Conservation (phyloP, 2,113 vertebrate species). For the Hyla sarda region DNA sequence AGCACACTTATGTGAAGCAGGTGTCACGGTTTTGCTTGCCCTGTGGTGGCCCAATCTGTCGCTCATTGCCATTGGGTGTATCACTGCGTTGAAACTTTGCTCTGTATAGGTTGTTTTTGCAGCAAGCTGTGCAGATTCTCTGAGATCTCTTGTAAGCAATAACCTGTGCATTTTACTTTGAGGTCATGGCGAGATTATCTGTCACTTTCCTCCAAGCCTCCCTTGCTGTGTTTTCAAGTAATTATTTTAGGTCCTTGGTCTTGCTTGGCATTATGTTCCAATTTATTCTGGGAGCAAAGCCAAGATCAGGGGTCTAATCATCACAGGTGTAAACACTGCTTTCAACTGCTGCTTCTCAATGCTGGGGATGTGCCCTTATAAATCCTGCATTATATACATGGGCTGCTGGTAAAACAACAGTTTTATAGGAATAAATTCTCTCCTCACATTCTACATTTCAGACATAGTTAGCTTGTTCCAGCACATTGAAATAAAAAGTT, state of each 20-base stretch:
- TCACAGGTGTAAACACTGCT: slow-evolving; percentile 52
- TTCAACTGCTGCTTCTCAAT: slow-evolving; percentile 32
- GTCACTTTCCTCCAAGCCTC: slow-evolving; percentile 39
- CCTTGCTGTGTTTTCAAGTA: slow-evolving; percentile 51
- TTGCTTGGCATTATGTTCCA: slow-evolving; percentile 55
- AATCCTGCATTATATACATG: background rate
- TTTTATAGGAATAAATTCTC: background rate
- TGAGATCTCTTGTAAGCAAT: slow-evolving; percentile 25
- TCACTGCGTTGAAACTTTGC: background rate
- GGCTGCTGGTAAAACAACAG: slow-evolving; percentile 4
- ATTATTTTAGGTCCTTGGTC: slow-evolving; percentile 56
- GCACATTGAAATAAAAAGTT: background rate
- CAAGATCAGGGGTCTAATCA: slow-evolving; percentile 52
- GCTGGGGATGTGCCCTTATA: slow-evolving; percentile 23
- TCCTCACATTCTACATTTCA: background rate
- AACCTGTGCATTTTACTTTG: slow-evolving; percentile 45
- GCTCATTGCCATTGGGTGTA: background rate
- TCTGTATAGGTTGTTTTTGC: background rate
- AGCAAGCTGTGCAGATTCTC: slow-evolving; percentile 3
- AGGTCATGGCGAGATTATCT: slow-evolving; percentile 48
- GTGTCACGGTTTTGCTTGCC: background rate
- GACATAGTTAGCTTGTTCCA: background rate
- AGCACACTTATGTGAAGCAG: background rate
- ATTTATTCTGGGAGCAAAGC: slow-evolving; percentile 55
- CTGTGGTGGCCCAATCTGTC: background rate